Conservation (phyloP, 1,140 invertebrate genomes). For the Monomorium pharaonis region DNA sequence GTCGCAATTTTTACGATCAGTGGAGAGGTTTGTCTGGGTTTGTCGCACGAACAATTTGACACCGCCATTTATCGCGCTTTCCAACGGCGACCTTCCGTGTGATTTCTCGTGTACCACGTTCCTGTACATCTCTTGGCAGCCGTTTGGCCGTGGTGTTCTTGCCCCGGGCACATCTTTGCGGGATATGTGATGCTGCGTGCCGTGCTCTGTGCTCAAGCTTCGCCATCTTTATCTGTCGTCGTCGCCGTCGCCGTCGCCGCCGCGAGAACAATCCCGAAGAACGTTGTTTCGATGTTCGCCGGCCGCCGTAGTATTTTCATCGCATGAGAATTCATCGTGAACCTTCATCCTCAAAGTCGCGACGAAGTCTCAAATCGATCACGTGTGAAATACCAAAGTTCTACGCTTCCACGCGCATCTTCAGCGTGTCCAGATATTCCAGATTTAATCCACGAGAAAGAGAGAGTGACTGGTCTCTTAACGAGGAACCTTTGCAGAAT, state of each 20-base stretch:
- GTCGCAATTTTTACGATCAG: slow-evolving; percentile 65
- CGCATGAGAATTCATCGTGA: background rate
- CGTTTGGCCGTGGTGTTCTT: background rate
- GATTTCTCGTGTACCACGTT: background rate
- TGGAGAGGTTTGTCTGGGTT: slow-evolving; percentile 8
- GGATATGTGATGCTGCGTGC: slow-evolving; percentile 16
- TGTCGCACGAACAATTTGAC: background rate
- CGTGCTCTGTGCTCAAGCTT: background rate
- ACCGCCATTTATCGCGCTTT: background rate
- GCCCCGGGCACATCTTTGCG: background rate
- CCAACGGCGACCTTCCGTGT: background rate
- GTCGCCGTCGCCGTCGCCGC: background rate
- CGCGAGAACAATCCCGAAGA: background rate
- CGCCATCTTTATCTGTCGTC: slow-evolving; percentile 48
- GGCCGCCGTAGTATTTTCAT: background rate
- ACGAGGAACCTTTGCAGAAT: background rate
- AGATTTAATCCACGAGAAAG: background rate
- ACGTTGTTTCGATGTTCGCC: background rate
- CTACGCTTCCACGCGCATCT: background rate
- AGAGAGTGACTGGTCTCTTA: background rate
- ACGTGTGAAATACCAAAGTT: too few species aligned
- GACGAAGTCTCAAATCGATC: background rate
- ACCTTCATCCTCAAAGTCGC: background rate
- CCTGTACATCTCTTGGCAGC: too few species aligned
- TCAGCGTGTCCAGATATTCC: too few species aligned